phyloP scores from a whole-genome alignment of 2,888 invertebrate species.

The Elysia crispata region DNA sequence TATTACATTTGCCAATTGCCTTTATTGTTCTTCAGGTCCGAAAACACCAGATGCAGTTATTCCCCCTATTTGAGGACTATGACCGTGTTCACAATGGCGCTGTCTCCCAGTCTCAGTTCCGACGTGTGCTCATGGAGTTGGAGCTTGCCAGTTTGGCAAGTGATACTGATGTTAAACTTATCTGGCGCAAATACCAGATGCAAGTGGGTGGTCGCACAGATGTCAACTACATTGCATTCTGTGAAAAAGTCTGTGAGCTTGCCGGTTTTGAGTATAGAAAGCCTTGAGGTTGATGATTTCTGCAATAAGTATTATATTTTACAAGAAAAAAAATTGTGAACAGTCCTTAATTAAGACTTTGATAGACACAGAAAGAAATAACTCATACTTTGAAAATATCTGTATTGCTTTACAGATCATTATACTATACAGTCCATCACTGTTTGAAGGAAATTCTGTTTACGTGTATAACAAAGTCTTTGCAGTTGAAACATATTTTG shows the following conservation, averaged over 20 bases:
- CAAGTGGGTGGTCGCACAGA: slow-evolving; percentile 73
- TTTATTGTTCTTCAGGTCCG: slow-evolving; percentile 67
- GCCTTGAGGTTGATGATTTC: slow-evolving; percentile 57
- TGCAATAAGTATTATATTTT: background rate
- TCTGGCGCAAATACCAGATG: slow-evolving; percentile 74
- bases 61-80: slow-evolving; percentile 77
- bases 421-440: no score
- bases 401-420: no score
- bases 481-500: no score
- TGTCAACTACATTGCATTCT: slow-evolving; percentile 75
- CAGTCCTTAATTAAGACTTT: no score
- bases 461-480: no score
- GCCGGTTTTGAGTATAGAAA: slow-evolving; percentile 71
- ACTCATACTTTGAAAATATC: no score
- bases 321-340: no score
- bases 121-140: slow-evolving; percentile 75
- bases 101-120: slow-evolving; percentile 76
- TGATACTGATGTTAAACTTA: slow-evolving; percentile 72
- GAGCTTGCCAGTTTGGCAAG: slow-evolving; percentile 72
- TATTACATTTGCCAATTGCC: no score
- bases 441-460: no score
- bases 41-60: slow-evolving; percentile 75
- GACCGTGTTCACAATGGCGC: slow-evolving; percentile 76
- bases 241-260: slow-evolving; percentile 71
- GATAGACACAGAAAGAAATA: no score